These are phyloP conservation scores for Aythya fuligula DNA, from an alignment of 2,797 vertebrate genomes.

Conservation along the genomic window DNA sequence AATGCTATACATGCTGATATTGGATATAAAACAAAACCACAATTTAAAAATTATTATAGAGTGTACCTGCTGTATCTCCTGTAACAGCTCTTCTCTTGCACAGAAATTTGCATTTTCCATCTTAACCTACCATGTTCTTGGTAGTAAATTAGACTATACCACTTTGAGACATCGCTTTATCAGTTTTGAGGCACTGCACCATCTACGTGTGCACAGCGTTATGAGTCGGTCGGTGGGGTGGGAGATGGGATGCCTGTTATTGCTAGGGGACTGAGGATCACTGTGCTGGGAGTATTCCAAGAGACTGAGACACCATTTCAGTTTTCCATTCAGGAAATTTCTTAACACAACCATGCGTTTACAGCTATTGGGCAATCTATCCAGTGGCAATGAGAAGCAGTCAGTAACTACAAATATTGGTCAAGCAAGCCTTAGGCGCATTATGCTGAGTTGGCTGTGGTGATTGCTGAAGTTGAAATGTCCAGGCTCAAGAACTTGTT, in stretches of 20 bases:
- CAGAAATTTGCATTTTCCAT: neutral
- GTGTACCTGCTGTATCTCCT: neutral
- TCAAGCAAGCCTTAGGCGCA: rapidly evolving
- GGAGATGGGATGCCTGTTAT: neutral
- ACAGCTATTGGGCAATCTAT: neutral
- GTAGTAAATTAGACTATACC: no score
- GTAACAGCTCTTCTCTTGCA: neutral
- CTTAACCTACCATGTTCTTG: neutral
- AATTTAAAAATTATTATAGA: neutral
- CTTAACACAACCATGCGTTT: rapidly evolving
- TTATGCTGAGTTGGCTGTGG: rapidly evolving
- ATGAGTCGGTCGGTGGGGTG: neutral
- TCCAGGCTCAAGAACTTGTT: neutral
- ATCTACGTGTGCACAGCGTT: neutral
- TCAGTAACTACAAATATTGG: neutral
- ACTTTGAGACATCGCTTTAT: rapidly evolving
- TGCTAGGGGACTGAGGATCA: neutral
- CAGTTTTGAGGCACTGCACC: neutral
- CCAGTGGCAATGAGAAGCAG: rapidly evolving
- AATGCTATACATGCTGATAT: neutral
- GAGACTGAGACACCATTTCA: neutral
- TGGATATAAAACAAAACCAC: neutral
- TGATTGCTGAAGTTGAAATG: neutral
- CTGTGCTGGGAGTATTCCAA: neutral
- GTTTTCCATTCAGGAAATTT: neutral